Evolutionary conservation across 2,797 vertebrate genomes (phyloP).

Genomic region (Thalassophryne amazonica): DNA sequence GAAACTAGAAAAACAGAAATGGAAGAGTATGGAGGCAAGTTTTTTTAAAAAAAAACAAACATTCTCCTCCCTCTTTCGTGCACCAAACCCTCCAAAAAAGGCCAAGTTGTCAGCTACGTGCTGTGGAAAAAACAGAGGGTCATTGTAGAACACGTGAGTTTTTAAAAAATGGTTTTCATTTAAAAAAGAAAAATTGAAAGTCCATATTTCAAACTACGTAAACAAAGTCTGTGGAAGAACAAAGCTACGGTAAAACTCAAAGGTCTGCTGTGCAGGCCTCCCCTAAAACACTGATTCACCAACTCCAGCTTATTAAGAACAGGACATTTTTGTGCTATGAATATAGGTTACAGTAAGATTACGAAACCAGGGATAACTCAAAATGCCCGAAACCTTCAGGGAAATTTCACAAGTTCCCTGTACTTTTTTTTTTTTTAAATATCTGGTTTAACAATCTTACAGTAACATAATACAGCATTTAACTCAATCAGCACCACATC

Average conservation of each 20-base stretch:
- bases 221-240: conserved; percentile 42
- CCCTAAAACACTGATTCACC: conserved; percentile 18
- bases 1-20: conserved; percentile 80
- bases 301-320: conserved; percentile 12
- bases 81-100: conserved; percentile 27
- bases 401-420: too few relatives aligned
- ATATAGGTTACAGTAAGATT: background rate
- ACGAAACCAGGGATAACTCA: too few relatives aligned
- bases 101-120: conserved; percentile 61
- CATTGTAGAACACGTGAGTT: conserved; percentile 49
- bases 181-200: conserved; percentile 18
- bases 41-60: conserved; percentile 60
- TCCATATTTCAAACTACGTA: conserved; percentile 45
- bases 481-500: too few relatives aligned
- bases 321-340: background rate
- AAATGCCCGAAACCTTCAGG: too few relatives aligned
- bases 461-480: too few relatives aligned
- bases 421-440: too few relatives aligned
- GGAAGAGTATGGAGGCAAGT: conserved; percentile 48
- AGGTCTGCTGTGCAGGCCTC: conserved; percentile 16
- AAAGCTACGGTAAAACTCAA: conserved; percentile 42
- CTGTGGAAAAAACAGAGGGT: conserved; percentile 53
- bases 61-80: conserved; percentile 45
- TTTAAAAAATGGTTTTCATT: conserved; percentile 25
- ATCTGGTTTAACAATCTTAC: too few relatives aligned